Conservation (phyloP, 2,888 invertebrate species). For the Linnaemya tessellans region DNA sequence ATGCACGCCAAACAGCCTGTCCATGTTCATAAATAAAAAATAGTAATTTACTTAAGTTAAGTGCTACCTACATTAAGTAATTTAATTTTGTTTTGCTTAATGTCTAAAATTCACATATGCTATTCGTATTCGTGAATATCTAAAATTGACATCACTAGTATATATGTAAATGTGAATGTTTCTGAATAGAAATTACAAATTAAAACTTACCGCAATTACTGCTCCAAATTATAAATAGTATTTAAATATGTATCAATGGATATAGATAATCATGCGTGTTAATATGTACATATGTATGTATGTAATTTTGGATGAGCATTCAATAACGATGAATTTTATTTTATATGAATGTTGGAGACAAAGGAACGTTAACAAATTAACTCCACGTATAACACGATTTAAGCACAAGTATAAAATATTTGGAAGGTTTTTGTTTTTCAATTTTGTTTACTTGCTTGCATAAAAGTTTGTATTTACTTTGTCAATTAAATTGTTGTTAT, state of each 20-base stretch:
- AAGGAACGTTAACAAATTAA: not conserved
- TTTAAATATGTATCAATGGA: not conserved
- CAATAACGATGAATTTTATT: not conserved
- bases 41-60: too few species aligned
- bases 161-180: too few species aligned
- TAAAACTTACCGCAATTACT: conserved; percentile 1
- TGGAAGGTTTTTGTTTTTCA: not conserved
- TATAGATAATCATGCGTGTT: too few species aligned
- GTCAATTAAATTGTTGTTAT: not conserved
- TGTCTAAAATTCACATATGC: too few species aligned
- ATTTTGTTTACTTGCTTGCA: not conserved
- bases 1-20: too few species aligned
- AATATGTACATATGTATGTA: not conserved
- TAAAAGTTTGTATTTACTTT: not conserved
- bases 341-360: not conserved
- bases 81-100: too few species aligned
- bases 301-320: not conserved
- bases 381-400: not conserved
- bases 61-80: too few species aligned
- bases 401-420: not conserved
- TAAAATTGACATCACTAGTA: too few species aligned
- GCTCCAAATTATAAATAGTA: not conserved
- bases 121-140: too few species aligned
- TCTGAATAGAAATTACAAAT: too few species aligned
- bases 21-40: too few species aligned